Evolutionary conservation across 2,888 invertebrate species (phyloP).

Genomic region (Drosophila greeni): DNA sequence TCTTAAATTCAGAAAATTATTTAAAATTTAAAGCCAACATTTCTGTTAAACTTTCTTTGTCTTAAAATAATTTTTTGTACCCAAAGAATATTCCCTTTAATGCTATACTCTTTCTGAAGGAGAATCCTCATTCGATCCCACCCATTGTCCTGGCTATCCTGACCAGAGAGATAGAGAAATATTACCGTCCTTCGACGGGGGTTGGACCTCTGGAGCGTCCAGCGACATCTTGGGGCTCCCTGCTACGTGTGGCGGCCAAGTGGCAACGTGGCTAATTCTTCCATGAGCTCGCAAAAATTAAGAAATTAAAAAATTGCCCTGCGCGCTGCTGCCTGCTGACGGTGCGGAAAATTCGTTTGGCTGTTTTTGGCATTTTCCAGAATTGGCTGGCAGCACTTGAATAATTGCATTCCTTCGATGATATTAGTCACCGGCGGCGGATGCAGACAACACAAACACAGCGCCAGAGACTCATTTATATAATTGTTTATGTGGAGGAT

Average conservation of each 20-base stretch:
- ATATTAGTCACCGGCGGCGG: slow-evolving; percentile 29
- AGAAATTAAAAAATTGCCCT: slow-evolving; percentile 75
- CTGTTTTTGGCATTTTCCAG: slow-evolving; percentile 68
- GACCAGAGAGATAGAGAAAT: slow-evolving; percentile 62
- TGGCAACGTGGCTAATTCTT: slow-evolving; percentile 58
- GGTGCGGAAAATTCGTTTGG: slow-evolving; percentile 64
- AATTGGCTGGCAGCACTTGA: slow-evolving; percentile 61
- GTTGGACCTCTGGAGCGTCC: slow-evolving; percentile 20
- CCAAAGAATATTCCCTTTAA: not conserved
- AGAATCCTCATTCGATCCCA: not conserved
- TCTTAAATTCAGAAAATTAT: not conserved
- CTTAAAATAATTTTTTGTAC: not conserved
- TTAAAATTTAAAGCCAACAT: not conserved
- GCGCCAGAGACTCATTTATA: slow-evolving; percentile 27
- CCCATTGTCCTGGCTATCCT: slow-evolving; percentile 48
- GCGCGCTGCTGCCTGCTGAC: slow-evolving; percentile 60
- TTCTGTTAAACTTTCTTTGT: not conserved
- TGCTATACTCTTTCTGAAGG: not conserved
- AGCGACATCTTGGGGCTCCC: slow-evolving; percentile 63
- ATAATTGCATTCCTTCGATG: slow-evolving; percentile 64
- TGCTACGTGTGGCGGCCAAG: slow-evolving; percentile 56
- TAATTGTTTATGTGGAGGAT: slow-evolving; percentile 23
- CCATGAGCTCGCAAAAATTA: slow-evolving; percentile 75
- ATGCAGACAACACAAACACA: slow-evolving; percentile 19
- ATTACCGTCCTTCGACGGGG: slow-evolving; percentile 55